Evolutionary conservation across 1,140 invertebrate species (phyloP).

Genomic region (Neodiprion lecontei): DNA sequence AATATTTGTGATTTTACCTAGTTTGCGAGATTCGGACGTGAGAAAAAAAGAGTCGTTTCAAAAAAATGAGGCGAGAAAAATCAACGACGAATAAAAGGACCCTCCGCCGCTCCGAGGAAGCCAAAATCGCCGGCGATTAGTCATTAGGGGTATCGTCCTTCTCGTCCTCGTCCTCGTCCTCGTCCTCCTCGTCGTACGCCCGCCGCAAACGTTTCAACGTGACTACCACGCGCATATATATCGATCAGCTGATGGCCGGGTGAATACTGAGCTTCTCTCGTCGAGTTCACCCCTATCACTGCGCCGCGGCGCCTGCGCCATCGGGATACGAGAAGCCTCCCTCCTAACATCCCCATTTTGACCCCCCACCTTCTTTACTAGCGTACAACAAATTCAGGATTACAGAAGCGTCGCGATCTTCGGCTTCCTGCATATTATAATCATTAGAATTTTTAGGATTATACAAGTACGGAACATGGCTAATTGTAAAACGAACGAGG

Average conservation of each 20-base stretch:
- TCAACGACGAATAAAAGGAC: background rate
- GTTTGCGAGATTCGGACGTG: background rate
- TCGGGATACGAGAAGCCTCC: conserved; percentile 19
- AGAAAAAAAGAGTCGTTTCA: background rate
- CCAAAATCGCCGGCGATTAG: background rate
- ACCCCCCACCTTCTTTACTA: too few species aligned
- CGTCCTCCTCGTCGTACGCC: background rate
- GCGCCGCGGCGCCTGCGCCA: conserved; percentile 46
- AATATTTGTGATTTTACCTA: too few species aligned
- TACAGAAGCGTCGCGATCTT: too few species aligned
- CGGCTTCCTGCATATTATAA: too few species aligned
- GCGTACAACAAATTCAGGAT: too few species aligned
- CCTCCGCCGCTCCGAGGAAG: background rate
- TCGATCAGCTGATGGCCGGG: conserved; percentile 59
- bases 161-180: too few species aligned
- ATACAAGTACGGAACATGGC: too few species aligned
- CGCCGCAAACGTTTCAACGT: conserved; percentile 29
- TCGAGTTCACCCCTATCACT: conserved; percentile 52
- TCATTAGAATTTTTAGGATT: too few species aligned
- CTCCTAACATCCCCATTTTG: conserved; percentile 17
- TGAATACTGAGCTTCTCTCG: conserved; percentile 53
- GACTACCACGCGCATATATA: conserved; percentile 40
- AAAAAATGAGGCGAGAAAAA: background rate
- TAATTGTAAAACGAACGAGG: too few species aligned
- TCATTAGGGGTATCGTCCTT: background rate